A percentile compares a stretch with the other conserved stretches of the same genome.
phyloP scores from a whole-genome alignment of 2,113 vertebrate genomes.

The Phrynosoma platyrhinos region DNA sequence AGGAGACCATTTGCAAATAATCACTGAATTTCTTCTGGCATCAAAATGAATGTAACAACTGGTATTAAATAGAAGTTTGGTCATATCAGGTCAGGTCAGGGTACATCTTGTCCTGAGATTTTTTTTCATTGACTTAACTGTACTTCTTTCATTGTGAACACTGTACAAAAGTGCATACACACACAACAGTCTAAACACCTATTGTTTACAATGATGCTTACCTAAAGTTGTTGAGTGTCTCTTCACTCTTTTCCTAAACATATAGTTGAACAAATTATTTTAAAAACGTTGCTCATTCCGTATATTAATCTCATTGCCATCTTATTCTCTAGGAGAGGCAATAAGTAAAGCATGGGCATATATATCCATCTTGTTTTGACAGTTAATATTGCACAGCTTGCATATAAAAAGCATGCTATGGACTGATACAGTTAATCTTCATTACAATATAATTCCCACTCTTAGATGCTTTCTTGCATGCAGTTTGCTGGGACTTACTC shows the following conservation, averaged over 20 bases:
- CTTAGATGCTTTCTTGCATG: not conserved
- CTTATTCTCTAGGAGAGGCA: not conserved
- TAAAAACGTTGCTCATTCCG: not conserved
- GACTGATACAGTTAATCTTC: not conserved
- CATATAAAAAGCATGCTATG: not conserved
- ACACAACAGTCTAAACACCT: not conserved
- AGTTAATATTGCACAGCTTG: not conserved
- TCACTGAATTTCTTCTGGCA: not conserved
- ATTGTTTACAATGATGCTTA: not conserved
- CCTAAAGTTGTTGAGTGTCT: not conserved
- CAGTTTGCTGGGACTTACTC: not conserved
- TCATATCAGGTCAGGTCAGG: not conserved
- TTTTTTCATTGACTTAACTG: not conserved
- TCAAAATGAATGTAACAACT: constrained; percentile 8
- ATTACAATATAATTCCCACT: not conserved
- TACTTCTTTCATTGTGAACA: not conserved
- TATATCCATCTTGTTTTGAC: not conserved
- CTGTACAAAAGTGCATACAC: not conserved
- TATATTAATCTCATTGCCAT: not conserved
- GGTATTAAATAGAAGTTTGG: not conserved
- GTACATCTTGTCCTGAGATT: not conserved
- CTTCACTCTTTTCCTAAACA: not conserved
- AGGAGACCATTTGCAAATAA: not conserved
- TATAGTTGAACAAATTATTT: not conserved
- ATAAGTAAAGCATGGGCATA: not conserved